These are phyloP conservation scores for Drosophila mauritiana DNA, from an alignment of 1,140 invertebrate species.

Conservation along the genomic window DNA sequence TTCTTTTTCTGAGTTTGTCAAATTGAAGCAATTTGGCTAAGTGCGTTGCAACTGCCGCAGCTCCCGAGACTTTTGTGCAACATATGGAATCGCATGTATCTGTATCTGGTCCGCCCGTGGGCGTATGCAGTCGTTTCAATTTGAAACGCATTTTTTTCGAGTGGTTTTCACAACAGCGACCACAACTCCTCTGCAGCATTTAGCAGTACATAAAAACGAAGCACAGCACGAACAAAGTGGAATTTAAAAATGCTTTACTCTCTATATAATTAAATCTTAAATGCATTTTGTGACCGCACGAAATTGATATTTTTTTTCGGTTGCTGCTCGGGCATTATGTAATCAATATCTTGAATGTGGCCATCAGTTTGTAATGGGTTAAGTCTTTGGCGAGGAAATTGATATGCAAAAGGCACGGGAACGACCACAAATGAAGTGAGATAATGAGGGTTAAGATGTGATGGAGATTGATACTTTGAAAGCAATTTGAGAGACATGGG, in stretches of 20 bases:
- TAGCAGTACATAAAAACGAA: slow-evolving; percentile 76
- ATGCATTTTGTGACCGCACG: slow-evolving; percentile 52
- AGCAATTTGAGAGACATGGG: slow-evolving; percentile 10
- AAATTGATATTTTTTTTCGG: slow-evolving; percentile 36
- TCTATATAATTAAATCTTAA: slow-evolving; percentile 64
- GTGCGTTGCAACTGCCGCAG: slow-evolving; percentile 58
- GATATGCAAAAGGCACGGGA: slow-evolving; percentile 29
- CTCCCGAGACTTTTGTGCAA: slow-evolving; percentile 20
- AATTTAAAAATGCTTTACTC: slow-evolving; percentile 40
- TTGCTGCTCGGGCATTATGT: slow-evolving; percentile 23
- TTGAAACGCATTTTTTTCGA: slow-evolving; percentile 64
- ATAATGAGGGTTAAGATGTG: slow-evolving; percentile 40
- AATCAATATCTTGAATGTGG: slow-evolving; percentile 49
- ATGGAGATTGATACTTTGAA: slow-evolving; percentile 3
- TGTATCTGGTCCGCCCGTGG: slow-evolving; percentile 37
- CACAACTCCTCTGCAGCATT: slow-evolving; percentile 77
- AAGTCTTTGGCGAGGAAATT: slow-evolving; percentile 29
- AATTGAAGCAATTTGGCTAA: slow-evolving; percentile 70
- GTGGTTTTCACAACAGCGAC: slow-evolving; percentile 49
- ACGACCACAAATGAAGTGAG: slow-evolving; percentile 33
- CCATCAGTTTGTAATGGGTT: slow-evolving; percentile 34
- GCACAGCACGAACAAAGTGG: slow-evolving; percentile 17
- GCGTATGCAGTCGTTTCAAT: slow-evolving; percentile 47
- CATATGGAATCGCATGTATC: slow-evolving; percentile 32
- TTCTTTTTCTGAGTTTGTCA: slow-evolving; percentile 33